Base-by-base conservation (phyloP, 2,113 vertebrate species). In the Otolemur garnettii region DNA sequence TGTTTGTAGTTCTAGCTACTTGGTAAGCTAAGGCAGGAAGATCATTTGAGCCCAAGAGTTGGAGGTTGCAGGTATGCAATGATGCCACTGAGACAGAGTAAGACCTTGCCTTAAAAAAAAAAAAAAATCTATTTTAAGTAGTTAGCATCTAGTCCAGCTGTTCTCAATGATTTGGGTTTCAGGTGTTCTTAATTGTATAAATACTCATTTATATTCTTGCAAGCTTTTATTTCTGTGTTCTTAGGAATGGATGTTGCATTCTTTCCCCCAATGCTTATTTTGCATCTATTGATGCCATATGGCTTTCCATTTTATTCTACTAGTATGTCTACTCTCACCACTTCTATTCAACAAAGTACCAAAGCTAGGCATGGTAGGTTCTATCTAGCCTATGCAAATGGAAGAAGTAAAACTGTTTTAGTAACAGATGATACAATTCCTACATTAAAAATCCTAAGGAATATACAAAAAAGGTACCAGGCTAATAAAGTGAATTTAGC, bases 361-460 rank as follows among this genome's bases (percentile, higher is more conserved):
- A 90, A 26, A 26, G 55, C 86, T 24, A 80, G 45, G 26, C 35
- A 80, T 1, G 66, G 33, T 26, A 88, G 66, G 57, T 21, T 66
- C 28, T 66, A 57, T 11, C 60, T 64, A 64, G 42, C 7, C 30
- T 83, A 77, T 77, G 77, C 24, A 92, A 90, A 90, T 79, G 79
- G 15, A 89, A 93, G 64, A 64, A 85, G 33, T 89, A 71, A 93
- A 95, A 83, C 12, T 68, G n/a, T 86, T 84, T 42, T 66, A 80
- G 80, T 66, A 66, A 45, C 35, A 90, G 50, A 62, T 55, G 35
- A 84, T 15, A 59, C 68, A 53, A 62, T 85, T 17, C 38, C 72
- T 24, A 89, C 35, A 28, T 11, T 74, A 18, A 64, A 89, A 45
- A 91, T 72, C n/a, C 26, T 53, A 86, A 79, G 66, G 45, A 80